Evolutionary conservation across 2,888 invertebrate species (phyloP).

Genomic region (Lutraria lutraria): DNA sequence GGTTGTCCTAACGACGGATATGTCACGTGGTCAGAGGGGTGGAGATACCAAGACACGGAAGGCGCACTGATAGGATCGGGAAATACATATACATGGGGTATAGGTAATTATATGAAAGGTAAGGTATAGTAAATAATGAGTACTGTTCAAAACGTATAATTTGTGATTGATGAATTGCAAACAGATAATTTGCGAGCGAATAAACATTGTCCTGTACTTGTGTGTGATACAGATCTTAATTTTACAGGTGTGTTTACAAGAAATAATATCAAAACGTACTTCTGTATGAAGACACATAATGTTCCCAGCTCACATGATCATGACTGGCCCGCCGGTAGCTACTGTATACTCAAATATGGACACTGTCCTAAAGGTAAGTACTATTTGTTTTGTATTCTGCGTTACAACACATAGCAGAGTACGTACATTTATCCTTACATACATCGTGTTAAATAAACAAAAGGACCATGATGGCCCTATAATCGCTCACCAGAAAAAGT

Average conservation of each 20-base stretch:
- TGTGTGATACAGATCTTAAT: too few relatives aligned
- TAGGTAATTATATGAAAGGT: conserved; percentile 43
- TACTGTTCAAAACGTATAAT: neutral
- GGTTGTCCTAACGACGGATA: conserved; percentile 49
- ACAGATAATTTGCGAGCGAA: too few relatives aligned
- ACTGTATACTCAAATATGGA: conserved; percentile 27
- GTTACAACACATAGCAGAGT: too few relatives aligned
- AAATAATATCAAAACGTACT: conserved; percentile 37
- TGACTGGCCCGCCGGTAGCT: neutral
- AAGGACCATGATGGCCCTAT: too few relatives aligned
- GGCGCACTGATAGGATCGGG: neutral
- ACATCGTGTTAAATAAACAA: too few relatives aligned
- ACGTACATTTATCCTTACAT: too few relatives aligned
- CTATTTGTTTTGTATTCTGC: too few relatives aligned
- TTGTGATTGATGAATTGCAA: too few relatives aligned
- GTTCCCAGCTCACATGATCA: neutral
- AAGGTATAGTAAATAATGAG: neutral
- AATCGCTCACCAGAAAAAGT: too few relatives aligned
- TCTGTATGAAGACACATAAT: conserved; percentile 20
- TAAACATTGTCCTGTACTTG: too few relatives aligned
- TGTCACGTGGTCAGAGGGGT: conserved; percentile 51
- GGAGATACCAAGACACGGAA: conserved; percentile 44
- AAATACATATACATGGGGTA: conserved; percentile 37
- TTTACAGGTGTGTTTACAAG: conserved; percentile 47
- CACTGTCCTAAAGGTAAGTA: conserved; percentile 41